Percentiles rank a stretch among this genome's conserved stretches.
Conservation (phyloP, 2,797 vertebrate genomes). For the Danio tinwini region DNA sequence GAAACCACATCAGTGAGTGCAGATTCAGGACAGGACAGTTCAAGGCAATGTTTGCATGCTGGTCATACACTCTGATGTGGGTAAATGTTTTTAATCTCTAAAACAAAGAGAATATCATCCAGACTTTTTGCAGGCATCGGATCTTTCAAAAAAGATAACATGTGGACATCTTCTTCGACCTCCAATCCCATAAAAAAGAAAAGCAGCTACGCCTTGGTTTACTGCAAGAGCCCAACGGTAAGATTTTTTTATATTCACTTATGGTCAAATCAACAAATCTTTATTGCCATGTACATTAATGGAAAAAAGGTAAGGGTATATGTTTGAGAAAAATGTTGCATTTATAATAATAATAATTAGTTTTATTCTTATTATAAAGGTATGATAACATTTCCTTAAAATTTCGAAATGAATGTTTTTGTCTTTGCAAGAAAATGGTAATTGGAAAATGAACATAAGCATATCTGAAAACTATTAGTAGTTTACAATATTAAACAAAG, state of each 20-base stretch:
- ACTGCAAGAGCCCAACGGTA: constrained; percentile 14
- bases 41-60: not conserved
- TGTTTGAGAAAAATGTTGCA: too few species aligned
- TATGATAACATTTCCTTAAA: too few species aligned
- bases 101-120: not conserved
- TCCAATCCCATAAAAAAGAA: constrained; percentile 13
- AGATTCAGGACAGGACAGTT: not conserved
- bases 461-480: too few species aligned
- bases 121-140: not conserved
- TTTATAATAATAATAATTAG: too few species aligned
- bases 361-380: too few species aligned
- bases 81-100: not conserved
- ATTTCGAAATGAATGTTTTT: too few species aligned
- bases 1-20: constrained; percentile 21
- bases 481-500: too few species aligned
- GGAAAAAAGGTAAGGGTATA: too few species aligned
- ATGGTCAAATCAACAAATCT: not conserved
- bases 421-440: too few species aligned
- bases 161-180: not conserved
- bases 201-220: constrained; percentile 1
- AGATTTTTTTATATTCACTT: not conserved
- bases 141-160: not conserved
- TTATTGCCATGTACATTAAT: not conserved
- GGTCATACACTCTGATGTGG: not conserved
- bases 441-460: too few species aligned